These are phyloP conservation scores for Goniozus legneri DNA, from an alignment of 1,140 invertebrate genomes.

Conservation along the genomic window DNA sequence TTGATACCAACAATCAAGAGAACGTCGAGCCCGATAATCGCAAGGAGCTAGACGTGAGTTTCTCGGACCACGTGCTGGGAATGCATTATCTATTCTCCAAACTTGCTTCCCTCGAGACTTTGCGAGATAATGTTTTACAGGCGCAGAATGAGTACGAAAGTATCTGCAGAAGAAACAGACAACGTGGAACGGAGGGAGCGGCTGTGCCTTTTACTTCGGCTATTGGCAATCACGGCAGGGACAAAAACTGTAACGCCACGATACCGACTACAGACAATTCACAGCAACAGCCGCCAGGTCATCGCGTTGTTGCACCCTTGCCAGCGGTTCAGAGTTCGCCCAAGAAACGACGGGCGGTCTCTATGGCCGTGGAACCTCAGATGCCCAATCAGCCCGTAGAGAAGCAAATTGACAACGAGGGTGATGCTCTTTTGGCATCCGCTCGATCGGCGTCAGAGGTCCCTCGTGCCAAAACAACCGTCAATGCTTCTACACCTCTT, in stretches of 20 bases:
- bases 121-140: no score
- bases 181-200: constrained; percentile 40
- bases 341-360: constrained; percentile 56
- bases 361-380: constrained; percentile 54
- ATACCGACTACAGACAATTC: constrained; percentile 48
- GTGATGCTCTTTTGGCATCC: constrained; percentile 54
- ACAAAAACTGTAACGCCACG: constrained; percentile 75
- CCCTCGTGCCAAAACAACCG: constrained; percentile 36
- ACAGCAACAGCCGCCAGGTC: constrained; percentile 35
- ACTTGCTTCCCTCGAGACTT: no score
- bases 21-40: constrained; percentile 70
- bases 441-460: constrained; percentile 52
- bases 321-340: constrained; percentile 51
- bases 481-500: constrained; percentile 40
- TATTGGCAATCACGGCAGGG: constrained; percentile 53
- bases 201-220: constrained; percentile 42
- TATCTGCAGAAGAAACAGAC: constrained; percentile 42
- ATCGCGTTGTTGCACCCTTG: constrained; percentile 37
- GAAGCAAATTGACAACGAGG: constrained; percentile 54
- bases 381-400: constrained; percentile 40
- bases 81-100: background rate
- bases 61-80: no score
- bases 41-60: constrained; percentile 55
- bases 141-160: no score
- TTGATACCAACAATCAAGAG: constrained; percentile 67